Base-by-base conservation (phyloP, 1,140 invertebrate species). In the Solenopsis invicta region DNA sequence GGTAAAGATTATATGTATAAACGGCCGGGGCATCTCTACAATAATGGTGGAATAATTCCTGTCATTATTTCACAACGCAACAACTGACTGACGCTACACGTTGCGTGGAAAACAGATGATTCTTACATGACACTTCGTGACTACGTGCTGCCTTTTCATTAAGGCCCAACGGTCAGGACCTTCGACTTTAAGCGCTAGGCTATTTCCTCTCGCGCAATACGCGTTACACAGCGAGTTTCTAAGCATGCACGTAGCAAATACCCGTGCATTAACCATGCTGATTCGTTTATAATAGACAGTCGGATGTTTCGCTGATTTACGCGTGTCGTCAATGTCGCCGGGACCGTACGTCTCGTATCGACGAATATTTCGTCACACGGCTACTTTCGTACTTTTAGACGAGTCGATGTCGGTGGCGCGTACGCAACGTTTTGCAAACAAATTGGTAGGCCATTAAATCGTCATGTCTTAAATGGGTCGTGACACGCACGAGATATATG, bases 171-270 rank as follows among this genome's bases (percentile, higher is more conserved):
- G 56, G 59, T 75, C 69, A 85, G 69, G 80, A 87, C 67, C 80
- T 87, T 87, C 78, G 85, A 87, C 78, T 87, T 62, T 52, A 85
- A 66, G 81, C 86, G 64, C 66, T 64, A 34, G 9, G 56, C 66
- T 67, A 56, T 82, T 72, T 81, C 61, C 80, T 66, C 37, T 21
- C 67, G 37, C 41, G 66, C 50, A 72, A 72, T 82, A 29, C 50
- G 80, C 67, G 52, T 48, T 54, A 82, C 41, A 34, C 18, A 37
- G 41, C 37, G 52, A 61, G 12, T 59, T 56, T 82, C 80, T 72
- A 74, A 82, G 21, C 67, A 3, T 72, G 16, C 4, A 45, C 41
- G 21, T 48, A 52, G 52, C 41, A 74, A 82, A 74, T 72, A 82
- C 41, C 37, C 52, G 13, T 61, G 37, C 52, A 82, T 82, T 45